Evolutionary conservation across 2,113 vertebrate species (phyloP).

Genomic region (Sus scrofa): DNA sequence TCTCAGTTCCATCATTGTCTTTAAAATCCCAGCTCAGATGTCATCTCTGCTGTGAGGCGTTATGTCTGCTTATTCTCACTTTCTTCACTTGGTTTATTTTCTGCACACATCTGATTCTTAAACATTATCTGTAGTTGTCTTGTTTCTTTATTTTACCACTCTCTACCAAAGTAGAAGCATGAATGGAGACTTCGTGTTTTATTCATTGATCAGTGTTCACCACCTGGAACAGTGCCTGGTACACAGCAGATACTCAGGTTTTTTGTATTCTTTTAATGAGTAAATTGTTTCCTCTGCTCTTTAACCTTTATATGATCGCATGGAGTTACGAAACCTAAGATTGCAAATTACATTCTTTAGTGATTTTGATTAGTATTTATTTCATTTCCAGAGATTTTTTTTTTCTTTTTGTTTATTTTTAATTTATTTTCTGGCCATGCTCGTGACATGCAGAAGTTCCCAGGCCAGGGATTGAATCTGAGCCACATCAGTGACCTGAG

Average conservation of each 20-base stretch:
- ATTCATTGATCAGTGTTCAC: not conserved
- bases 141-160: not conserved
- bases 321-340: not conserved
- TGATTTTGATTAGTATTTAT: not conserved
- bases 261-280: slow-evolving; percentile 5
- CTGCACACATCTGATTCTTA: not conserved
- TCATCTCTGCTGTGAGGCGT: not conserved
- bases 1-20: not conserved
- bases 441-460: no score
- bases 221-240: not conserved
- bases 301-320: not conserved
- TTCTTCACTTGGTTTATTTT: not conserved
- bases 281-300: not conserved
- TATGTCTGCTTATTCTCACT: not conserved
- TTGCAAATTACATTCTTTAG: slow-evolving; percentile 27
- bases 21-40: not conserved
- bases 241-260: not conserved
- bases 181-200: not conserved
- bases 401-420: not conserved
- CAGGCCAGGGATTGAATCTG: no score
- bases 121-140: not conserved
- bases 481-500: no score
- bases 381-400: slow-evolving; percentile 46
- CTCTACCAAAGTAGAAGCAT: not conserved
- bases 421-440: no score